A percentile compares a stretch with the other conserved stretches of the same genome.
phyloP scores from a whole-genome alignment of 2,888 invertebrate genomes.

The Oeneis ivallda region DNA sequence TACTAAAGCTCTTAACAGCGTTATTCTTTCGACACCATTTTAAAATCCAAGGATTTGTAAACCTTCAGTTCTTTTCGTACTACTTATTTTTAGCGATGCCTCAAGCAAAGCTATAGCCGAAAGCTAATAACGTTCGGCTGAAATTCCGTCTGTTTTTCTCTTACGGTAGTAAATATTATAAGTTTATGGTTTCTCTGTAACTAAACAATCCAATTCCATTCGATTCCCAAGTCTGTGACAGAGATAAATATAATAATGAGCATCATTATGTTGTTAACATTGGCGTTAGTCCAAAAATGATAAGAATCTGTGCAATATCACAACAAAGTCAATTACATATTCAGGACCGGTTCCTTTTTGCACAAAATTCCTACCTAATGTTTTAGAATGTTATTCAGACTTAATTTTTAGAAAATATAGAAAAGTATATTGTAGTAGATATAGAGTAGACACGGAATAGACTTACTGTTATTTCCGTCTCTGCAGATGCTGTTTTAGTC shows the following conservation, averaged over 20 bases:
- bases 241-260: not conserved
- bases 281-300: slow-evolving; percentile 23
- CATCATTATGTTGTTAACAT: slow-evolving; percentile 8
- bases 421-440: too few species aligned
- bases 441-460: too few species aligned
- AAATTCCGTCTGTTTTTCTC: not conserved
- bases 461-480: slow-evolving; percentile 70
- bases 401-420: too few species aligned
- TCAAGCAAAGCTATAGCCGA: not conserved
- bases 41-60: slow-evolving; percentile 2
- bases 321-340: slow-evolving; percentile 2
- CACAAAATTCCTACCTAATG: not conserved
- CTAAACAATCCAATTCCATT: not conserved
- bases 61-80: not conserved
- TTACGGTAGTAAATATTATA: too few species aligned
- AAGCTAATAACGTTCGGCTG: not conserved
- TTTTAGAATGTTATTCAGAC: not conserved
- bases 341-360: not conserved
- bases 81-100: not conserved
- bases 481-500: slow-evolving; percentile 60
- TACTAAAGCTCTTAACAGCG: slow-evolving; percentile 40
- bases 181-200: too few species aligned
- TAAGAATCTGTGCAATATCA: slow-evolving; percentile 7
- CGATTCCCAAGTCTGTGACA: slow-evolving; percentile 8
- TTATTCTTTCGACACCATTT: slow-evolving; percentile 4